Percentiles rank a stretch among this genome's conserved stretches.
Evolutionary conservation across 2,888 invertebrate genomes (phyloP).

Genomic region (Mimumesa dahlbomi): DNA sequence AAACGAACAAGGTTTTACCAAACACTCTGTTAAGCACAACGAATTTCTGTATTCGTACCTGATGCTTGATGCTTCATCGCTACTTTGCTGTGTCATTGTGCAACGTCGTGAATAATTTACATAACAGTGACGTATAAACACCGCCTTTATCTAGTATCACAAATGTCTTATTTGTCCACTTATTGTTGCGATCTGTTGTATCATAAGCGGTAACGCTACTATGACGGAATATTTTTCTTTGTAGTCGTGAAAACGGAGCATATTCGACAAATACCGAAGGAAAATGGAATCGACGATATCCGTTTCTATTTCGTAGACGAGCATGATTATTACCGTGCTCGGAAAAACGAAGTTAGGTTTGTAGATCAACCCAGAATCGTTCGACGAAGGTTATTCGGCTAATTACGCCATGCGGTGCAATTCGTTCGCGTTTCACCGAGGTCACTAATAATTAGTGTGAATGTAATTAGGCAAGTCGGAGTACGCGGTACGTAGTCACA

Average conservation of each 20-base stretch:
- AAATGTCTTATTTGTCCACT: not conserved
- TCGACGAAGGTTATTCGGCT: constrained; percentile 54
- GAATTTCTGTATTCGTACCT: too few relatives aligned
- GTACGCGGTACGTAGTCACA: too few relatives aligned
- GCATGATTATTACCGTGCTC: constrained; percentile 11
- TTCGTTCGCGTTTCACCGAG: constrained; percentile 45
- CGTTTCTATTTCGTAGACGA: not conserved
- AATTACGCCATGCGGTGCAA: constrained; percentile 56
- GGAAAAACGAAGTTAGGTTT: constrained; percentile 15
- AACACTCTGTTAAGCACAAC: too few relatives aligned
- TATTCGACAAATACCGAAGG: constrained; percentile 8
- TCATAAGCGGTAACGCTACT: too few relatives aligned
- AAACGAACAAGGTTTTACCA: too few relatives aligned
- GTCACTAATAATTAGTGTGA: too few relatives aligned
- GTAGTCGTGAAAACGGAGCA: not conserved
- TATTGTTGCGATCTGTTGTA: too few relatives aligned
- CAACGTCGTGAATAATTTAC: constrained; percentile 9
- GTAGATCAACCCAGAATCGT: constrained; percentile 24
- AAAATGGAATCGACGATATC: constrained; percentile 7
- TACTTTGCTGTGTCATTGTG: constrained; percentile 15
- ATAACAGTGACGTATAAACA: constrained; percentile 14
- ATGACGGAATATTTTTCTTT: too few relatives aligned
- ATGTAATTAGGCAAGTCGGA: constrained; percentile 51
- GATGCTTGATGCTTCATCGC: not conserved
- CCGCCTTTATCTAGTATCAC: not conserved